Evolutionary conservation across 2,797 vertebrate species (phyloP).

Genomic region (Peromyscus aztecus): DNA sequence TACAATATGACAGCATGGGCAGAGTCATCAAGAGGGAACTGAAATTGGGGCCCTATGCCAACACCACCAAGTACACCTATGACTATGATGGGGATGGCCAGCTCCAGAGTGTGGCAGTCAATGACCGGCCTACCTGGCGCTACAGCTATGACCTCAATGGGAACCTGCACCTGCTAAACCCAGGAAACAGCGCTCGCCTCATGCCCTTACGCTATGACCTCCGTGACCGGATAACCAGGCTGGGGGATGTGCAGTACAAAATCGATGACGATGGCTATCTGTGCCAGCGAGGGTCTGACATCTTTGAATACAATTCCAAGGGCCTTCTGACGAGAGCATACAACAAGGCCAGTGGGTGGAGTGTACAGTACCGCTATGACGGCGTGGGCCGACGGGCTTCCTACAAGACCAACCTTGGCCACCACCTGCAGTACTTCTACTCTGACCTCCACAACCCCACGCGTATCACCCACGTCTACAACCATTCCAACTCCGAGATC

Average conservation of each 20-base stretch:
- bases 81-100: constrained; percentile 99
- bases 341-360: constrained; percentile 96
- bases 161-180: constrained; percentile 97
- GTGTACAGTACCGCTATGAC: constrained; percentile 97
- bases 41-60: constrained; percentile 98
- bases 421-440: constrained; percentile 99
- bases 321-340: constrained; percentile 96
- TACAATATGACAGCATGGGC: constrained; percentile 99
- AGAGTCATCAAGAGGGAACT: constrained; percentile 98
- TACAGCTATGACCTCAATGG: constrained; percentile 99
- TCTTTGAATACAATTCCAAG: constrained; percentile 99
- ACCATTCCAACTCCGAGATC: constrained; percentile 99
- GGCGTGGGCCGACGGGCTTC: constrained; percentile 97
- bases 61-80: constrained; percentile 98
- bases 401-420: constrained; percentile 96
- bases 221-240: constrained; percentile 96
- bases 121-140: constrained; percentile 98
- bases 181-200: constrained; percentile 96
- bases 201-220: constrained; percentile 98
- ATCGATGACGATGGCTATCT: constrained; percentile 98
- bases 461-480: constrained; percentile 98
- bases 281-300: constrained; percentile 94
- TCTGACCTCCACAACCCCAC: constrained; percentile 98
- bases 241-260: constrained; percentile 97
- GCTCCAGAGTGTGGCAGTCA: constrained; percentile 96